Conservation (phyloP, 2,797 vertebrate species). For the Garrulus glandarius region DNA sequence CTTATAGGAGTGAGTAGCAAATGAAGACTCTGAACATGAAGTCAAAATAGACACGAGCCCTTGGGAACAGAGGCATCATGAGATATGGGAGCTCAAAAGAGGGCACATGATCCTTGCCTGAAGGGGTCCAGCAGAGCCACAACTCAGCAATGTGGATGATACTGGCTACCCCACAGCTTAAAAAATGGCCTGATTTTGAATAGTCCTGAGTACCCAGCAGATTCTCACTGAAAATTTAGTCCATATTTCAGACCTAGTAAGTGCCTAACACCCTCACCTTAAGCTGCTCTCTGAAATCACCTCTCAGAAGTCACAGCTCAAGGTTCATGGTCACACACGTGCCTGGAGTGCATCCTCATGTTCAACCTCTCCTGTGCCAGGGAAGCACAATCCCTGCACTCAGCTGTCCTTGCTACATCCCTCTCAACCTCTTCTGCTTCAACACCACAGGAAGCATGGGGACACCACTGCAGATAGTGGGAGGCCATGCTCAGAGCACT, state of each 20-base stretch:
- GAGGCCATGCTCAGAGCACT: not conserved
- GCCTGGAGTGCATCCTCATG: not conserved
- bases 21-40: not conserved
- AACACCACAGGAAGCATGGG: not conserved
- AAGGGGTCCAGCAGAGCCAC: not conserved
- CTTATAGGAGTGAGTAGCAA: not conserved
- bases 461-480: fast-evolving
- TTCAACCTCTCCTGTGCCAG: not conserved
- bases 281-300: not conserved
- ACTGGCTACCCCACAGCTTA: not conserved
- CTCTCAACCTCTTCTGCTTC: not conserved
- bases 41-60: not conserved
- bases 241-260: not conserved
- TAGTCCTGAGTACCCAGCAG: not conserved
- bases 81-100: not conserved
- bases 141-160: not conserved
- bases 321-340: not conserved
- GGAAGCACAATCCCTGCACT: not conserved
- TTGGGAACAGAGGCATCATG: not conserved
- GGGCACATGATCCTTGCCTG: not conserved
- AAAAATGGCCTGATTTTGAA: not conserved
- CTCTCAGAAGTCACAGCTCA: not conserved
- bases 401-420: not conserved
- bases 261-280: not conserved
- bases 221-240: not conserved